Conservation (phyloP, 2,797 vertebrate species). For the Menidia menidia region DNA sequence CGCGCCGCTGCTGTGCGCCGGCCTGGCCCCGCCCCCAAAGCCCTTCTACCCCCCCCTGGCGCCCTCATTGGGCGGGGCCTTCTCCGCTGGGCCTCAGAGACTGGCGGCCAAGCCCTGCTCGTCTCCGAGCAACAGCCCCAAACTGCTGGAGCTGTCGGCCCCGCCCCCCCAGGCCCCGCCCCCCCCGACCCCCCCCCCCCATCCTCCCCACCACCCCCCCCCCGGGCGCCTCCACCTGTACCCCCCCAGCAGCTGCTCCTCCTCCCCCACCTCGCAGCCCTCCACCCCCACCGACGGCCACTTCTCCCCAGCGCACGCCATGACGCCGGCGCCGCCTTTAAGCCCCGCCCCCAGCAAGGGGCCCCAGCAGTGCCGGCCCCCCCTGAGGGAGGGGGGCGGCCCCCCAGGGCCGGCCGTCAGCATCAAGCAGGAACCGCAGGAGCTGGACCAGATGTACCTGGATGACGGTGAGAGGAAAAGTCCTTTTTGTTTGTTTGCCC, state of each 20-base stretch:
- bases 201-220: slow-evolving; percentile 89
- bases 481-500: too few relatives aligned
- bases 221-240: slow-evolving; percentile 87
- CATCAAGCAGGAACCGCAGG: slow-evolving; percentile 96
- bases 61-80: slow-evolving; percentile 78
- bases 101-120: slow-evolving; percentile 77
- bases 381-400: slow-evolving; percentile 86
- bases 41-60: slow-evolving; percentile 88
- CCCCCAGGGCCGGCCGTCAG: slow-evolving; percentile 87
- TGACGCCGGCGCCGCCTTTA: slow-evolving; percentile 81
- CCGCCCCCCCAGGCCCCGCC: slow-evolving; percentile 81
- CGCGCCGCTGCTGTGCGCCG: slow-evolving; percentile 74
- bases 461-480: slow-evolving; percentile 91
- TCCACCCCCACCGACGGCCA: slow-evolving; percentile 82
- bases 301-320: slow-evolving; percentile 86
- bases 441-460: slow-evolving; percentile 98
- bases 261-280: slow-evolving; percentile 81
- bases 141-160: slow-evolving; percentile 90
- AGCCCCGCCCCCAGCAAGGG: slow-evolving; percentile 47
- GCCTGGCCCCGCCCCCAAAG: slow-evolving; percentile 85
- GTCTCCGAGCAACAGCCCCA: slow-evolving; percentile 87
- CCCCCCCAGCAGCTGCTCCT: slow-evolving; percentile 89
- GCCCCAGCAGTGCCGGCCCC: slow-evolving; percentile 74
- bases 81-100: slow-evolving; percentile 86
- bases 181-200: slow-evolving; percentile 85